Conservation (phyloP, 1,140 invertebrate genomes). For the Aradophagus sp. region DNA sequence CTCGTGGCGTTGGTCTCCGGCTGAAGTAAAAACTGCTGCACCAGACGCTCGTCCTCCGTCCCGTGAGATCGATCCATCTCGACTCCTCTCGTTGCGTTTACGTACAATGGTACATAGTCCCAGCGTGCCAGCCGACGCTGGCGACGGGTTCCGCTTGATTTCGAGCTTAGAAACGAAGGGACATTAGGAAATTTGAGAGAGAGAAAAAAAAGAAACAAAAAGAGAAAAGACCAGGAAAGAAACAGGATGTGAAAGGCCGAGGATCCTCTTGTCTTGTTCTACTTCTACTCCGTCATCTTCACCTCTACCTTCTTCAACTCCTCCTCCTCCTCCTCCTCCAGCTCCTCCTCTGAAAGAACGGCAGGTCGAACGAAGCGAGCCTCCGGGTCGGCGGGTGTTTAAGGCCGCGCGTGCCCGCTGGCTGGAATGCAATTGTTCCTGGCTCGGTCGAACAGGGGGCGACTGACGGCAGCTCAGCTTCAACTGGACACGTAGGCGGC, state of each 20-base stretch:
- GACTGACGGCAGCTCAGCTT: conserved; percentile 53
- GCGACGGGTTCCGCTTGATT: background rate
- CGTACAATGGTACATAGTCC: background rate
- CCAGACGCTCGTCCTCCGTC: conserved; percentile 4
- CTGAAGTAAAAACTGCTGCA: conserved; percentile 23
- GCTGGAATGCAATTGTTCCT: conserved; percentile 20
- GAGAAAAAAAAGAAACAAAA: too few relatives aligned
- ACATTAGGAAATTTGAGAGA: too few relatives aligned
- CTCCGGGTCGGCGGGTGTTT: background rate
- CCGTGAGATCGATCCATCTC: conserved; percentile 15
- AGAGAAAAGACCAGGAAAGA: too few relatives aligned
- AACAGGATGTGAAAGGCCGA: too few relatives aligned
- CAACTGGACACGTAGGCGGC: conserved; percentile 73
- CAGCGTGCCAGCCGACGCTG: background rate
- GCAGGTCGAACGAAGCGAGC: background rate
- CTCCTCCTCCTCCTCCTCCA: too few relatives aligned
- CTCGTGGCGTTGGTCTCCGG: conserved; percentile 20
- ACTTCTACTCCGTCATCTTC: too few relatives aligned
- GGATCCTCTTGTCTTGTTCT: too few relatives aligned
- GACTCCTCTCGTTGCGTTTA: too few relatives aligned
- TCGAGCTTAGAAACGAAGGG: too few relatives aligned
- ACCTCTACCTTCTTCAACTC: too few relatives aligned
- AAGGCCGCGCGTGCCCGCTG: conserved; percentile 9
- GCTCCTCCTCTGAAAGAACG: background rate
- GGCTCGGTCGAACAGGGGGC: conserved; percentile 16